phyloP scores from a whole-genome alignment of 1,140 invertebrate species.

The Drosophila kanapiae region DNA sequence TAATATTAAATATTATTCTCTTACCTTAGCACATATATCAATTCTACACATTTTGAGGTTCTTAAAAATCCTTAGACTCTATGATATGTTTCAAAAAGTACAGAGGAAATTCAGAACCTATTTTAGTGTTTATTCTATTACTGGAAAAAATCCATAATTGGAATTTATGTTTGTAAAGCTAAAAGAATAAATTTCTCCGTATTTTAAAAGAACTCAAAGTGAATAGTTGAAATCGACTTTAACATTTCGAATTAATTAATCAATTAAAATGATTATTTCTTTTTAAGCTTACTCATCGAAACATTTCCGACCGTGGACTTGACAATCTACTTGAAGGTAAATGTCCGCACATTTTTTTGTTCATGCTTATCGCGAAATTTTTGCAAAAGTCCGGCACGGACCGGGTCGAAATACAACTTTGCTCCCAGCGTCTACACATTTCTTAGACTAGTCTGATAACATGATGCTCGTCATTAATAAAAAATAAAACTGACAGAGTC shows the following conservation, averaged over 20 bases:
- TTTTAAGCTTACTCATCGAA: slow-evolving; percentile 14
- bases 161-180: too few relatives aligned
- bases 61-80: too few relatives aligned
- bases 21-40: too few relatives aligned
- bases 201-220: neutral
- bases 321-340: slow-evolving; percentile 12
- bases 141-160: too few relatives aligned
- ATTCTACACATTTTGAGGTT: too few relatives aligned
- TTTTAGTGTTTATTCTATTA: too few relatives aligned
- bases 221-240: neutral
- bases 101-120: too few relatives aligned
- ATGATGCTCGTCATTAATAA: slow-evolving; percentile 3
- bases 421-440: slow-evolving; percentile 1
- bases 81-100: too few relatives aligned
- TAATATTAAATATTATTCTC: too few relatives aligned
- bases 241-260: neutral
- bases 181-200: too few relatives aligned
- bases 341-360: neutral
- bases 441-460: slow-evolving; percentile 14
- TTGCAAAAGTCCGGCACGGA: slow-evolving; percentile 21
- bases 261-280: neutral
- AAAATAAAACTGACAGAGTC: neutral
- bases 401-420: slow-evolving; percentile 5
- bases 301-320: slow-evolving; percentile 39
- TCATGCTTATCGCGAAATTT: slow-evolving; percentile 7